Evolutionary conservation across 2,888 invertebrate species (phyloP).

Genomic region (Cantharis lateralis): DNA sequence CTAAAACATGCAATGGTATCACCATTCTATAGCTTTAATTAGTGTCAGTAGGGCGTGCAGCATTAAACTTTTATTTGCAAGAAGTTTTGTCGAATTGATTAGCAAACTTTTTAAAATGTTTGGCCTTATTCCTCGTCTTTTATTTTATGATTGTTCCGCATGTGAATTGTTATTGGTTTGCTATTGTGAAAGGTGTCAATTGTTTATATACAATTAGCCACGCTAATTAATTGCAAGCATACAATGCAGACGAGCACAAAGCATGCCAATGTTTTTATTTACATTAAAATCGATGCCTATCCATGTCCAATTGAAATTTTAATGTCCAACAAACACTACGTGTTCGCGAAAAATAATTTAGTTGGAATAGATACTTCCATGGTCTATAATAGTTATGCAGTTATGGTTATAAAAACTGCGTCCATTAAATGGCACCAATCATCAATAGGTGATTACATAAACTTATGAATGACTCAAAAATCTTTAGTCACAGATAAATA

Average conservation of each 20-base stretch:
- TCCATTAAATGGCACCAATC: not conserved
- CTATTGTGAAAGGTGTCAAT: not conserved
- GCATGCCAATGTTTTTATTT: not conserved
- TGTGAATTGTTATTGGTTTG: not conserved
- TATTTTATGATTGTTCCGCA: not conserved
- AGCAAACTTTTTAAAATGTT: not conserved
- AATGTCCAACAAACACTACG: not conserved
- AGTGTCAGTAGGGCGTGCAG: not conserved
- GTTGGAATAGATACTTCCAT: not conserved
- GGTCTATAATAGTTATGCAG: no score
- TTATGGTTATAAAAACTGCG: no score
- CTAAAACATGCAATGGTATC: not conserved
- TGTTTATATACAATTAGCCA: not conserved
- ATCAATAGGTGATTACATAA: not conserved
- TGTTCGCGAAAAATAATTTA: not conserved
- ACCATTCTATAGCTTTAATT: not conserved
- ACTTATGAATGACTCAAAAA: not conserved
- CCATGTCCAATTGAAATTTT: not conserved
- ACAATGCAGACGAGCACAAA: not conserved
- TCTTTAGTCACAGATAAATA: not conserved
- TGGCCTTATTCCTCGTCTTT: not conserved
- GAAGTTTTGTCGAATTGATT: not conserved
- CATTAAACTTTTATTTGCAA: not conserved
- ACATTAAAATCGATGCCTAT: not conserved
- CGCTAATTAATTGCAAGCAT: not conserved